phyloP scores from a whole-genome alignment of 2,113 vertebrate species.

The Ondatra zibethicus region DNA sequence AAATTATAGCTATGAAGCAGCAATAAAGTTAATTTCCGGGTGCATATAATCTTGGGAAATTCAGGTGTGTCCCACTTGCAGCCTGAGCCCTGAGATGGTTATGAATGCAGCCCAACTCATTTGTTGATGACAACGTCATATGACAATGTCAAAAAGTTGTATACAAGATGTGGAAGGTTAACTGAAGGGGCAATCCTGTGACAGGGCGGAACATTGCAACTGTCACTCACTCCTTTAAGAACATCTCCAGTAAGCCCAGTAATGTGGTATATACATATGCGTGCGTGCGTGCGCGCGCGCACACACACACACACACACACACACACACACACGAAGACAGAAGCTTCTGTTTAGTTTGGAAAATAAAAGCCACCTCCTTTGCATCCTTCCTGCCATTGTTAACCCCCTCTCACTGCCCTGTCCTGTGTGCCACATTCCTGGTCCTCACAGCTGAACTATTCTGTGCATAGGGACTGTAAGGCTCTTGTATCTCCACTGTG shows the following conservation, averaged over 20 bases:
- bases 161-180: neutral
- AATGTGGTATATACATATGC: neutral
- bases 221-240: neutral
- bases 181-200: neutral
- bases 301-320: neutral
- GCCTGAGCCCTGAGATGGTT: neutral
- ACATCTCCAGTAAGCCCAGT: neutral
- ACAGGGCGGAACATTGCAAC: neutral
- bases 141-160: neutral
- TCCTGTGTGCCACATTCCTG: rapidly evolving
- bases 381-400: neutral
- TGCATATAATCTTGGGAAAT: neutral
- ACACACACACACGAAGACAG: neutral
- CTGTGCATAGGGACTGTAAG: neutral
- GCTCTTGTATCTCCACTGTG: neutral
- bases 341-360: neutral
- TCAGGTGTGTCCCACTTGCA: neutral
- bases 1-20: neutral
- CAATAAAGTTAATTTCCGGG: neutral
- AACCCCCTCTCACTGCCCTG: neutral
- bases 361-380: neutral
- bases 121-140: neutral
- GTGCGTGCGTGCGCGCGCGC: no score
- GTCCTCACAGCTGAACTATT: neutral
- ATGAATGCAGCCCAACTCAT: neutral